Base-by-base conservation (phyloP, 2,888 invertebrate species). In the Hipparchia semele region DNA sequence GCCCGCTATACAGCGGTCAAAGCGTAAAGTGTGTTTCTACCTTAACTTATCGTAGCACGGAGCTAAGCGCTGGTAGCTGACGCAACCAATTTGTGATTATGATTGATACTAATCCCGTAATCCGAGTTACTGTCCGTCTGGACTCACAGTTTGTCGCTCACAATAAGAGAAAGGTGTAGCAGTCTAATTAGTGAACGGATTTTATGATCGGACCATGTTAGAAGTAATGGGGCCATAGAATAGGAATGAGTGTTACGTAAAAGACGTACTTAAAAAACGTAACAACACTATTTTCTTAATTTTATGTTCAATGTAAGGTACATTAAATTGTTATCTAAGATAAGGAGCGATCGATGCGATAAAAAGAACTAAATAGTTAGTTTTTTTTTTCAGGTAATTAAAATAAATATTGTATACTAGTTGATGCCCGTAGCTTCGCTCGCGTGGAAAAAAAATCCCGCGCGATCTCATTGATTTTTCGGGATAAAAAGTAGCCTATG, bases 101-200 rank as follows among this genome's bases (percentile, higher is more conserved):
- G 92, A 93, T 92, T 93, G 92, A 93, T 91, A 86, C 81, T 92
- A 92, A 93, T 90, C 92, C 91, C 78, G 79, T 89, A 88, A 92
- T 90, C 91, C 86, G 80, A 76, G 80, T 83, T 80, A 81, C 84
- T 85, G 89, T 84, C 87, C 81, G 87, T 84, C 76, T 77, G 69
- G 83, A 82, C 83, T 83, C 79, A 86, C 88, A 83, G 86, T 84
- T 84, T 80, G 78, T 74, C 77, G 74, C 74, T 76, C 74, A 79
- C 79, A 79, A 80, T 77, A 72, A 66, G 74, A 75, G 73, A 75
- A 73, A 75, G 75, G 70, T 62, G 74, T 68, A 59, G 68, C 62
- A 13, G 53, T 39, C 62, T 71, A 73, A 77, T 75, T 71, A 74
- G 71, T 75, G 68, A 67, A 51, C 60, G 58, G 68, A 68, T 60